Base-by-base conservation (phyloP, 1,140 invertebrate genomes). In the Zophobas morio region DNA sequence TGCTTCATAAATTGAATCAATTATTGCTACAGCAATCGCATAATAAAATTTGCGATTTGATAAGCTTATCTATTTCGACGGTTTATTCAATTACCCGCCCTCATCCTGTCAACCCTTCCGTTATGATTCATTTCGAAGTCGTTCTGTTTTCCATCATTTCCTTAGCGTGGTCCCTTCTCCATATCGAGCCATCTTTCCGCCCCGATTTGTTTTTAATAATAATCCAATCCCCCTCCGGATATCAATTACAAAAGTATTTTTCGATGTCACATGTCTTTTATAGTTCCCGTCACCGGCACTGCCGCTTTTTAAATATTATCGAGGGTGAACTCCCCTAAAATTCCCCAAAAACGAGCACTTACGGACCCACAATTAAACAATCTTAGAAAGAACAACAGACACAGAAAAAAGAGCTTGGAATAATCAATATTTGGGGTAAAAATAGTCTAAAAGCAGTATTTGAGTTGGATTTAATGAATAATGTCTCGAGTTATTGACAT, bases 181-280 rank as follows among this genome's bases (percentile, higher is more conserved):
- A 56, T 74, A 57, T 60, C 51, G 8, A 57, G 53, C 53, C 56
- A 79, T 79, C 75, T 77, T 80, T 77, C 60, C 73, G 76, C 72
- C 57, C 70, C 76, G 40, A 80, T 80, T 57, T 78, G 70, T 78
- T 80, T 80, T 76, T 80, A 76, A 78, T 80, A 78, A 78, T 76
- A 76, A 74, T 70, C 20, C 70, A 57, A 72, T 70, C 57, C 70
- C 79, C 74, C 71, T 63, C 6, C 77, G 71, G 71, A 76, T 80
- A 79, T 81, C 76, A 80, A 76, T 78, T 79, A 76, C 76, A 79
- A 72, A 78, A 79, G 79, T 82, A 82, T 79, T 77, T 81, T 82
- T 80, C 74, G 81, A 80, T 82, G 79, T 82, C 81, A 82, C 79
- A 80, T 79, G 81, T 77, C 79, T 75, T 82, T 82, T 80, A 80